Evolutionary conservation across 1,140 invertebrate genomes (phyloP).

Genomic region (Drosophila pruinosa): DNA sequence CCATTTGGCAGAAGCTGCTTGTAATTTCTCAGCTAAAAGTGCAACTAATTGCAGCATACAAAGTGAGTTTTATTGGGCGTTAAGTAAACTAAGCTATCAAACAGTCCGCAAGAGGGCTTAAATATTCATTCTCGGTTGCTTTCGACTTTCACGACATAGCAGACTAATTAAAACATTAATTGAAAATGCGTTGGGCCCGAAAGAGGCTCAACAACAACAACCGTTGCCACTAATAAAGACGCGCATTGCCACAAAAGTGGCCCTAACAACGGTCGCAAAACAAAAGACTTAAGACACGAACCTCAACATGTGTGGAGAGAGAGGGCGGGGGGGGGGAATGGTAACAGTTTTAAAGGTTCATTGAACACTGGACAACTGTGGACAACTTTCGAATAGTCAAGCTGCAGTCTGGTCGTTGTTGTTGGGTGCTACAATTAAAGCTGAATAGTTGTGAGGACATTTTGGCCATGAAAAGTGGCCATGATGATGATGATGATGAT

Average conservation of each 20-base stretch:
- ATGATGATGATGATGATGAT: background rate
- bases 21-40: background rate
- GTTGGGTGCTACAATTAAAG: conserved; percentile 39
- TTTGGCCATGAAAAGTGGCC: conserved; percentile 44
- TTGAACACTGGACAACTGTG: conserved; percentile 40
- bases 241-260: conserved; percentile 7
- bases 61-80: conserved; percentile 24
- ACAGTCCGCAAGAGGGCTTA: background rate
- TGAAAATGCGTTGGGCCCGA: conserved; percentile 20
- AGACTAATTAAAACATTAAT: conserved; percentile 45
- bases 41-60: conserved; percentile 19
- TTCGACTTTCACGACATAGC: conserved; percentile 21
- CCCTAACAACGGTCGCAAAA: conserved; percentile 2
- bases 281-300: conserved; percentile 48
- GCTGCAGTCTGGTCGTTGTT: conserved; percentile 1
- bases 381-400: conserved; percentile 44
- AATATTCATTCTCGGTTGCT: background rate
- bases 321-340: conserved; percentile 7
- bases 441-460: conserved; percentile 7
- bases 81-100: conserved; percentile 15
- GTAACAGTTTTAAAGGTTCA: conserved; percentile 48
- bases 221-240: conserved; percentile 24
- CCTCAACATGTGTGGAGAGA: background rate
- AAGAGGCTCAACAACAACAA: conserved; percentile 5
- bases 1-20: background rate